phyloP scores from a whole-genome alignment of 1,140 invertebrate species.

The Phocides pigmalion region DNA sequence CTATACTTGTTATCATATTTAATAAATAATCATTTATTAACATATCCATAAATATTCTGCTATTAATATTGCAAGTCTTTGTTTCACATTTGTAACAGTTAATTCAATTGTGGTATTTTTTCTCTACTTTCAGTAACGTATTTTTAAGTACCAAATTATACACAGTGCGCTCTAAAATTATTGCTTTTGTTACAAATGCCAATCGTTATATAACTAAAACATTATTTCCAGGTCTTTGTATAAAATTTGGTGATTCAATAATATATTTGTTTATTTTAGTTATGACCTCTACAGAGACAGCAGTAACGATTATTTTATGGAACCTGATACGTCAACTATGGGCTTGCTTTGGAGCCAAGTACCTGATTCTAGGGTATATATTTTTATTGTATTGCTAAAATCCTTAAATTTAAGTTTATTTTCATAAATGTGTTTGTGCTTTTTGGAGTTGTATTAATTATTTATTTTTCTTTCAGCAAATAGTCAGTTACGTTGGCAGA shows the following conservation, averaged over 20 bases:
- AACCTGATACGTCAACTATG: conserved; percentile 65
- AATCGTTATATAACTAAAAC: too few relatives aligned
- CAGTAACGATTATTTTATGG: conserved; percentile 55
- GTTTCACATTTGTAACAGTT: conserved; percentile 9
- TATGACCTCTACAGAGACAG: conserved; percentile 63
- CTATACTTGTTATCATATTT: too few relatives aligned
- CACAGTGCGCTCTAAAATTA: too few relatives aligned
- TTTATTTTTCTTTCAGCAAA: conserved; percentile 58
- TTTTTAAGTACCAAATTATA: too few relatives aligned
- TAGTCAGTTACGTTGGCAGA: conserved; percentile 65
- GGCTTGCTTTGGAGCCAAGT: conserved; percentile 73
- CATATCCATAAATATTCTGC: neutral
- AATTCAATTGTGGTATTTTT: too few relatives aligned
- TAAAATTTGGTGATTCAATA: neutral
- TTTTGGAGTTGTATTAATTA: neutral
- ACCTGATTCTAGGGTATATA: conserved; percentile 64
- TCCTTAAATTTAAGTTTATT: neutral
- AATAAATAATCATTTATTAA: too few relatives aligned
- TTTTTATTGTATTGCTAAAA: neutral
- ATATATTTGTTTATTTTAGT: conserved; percentile 49
- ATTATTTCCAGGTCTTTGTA: too few relatives aligned
- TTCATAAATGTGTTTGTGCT: neutral
- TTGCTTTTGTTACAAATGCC: too few relatives aligned
- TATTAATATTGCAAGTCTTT: neutral
- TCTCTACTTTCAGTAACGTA: too few relatives aligned